These are phyloP conservation scores for Erinaceus europaeus DNA, from an alignment of 2,113 vertebrate species.

Conservation along the genomic window DNA sequence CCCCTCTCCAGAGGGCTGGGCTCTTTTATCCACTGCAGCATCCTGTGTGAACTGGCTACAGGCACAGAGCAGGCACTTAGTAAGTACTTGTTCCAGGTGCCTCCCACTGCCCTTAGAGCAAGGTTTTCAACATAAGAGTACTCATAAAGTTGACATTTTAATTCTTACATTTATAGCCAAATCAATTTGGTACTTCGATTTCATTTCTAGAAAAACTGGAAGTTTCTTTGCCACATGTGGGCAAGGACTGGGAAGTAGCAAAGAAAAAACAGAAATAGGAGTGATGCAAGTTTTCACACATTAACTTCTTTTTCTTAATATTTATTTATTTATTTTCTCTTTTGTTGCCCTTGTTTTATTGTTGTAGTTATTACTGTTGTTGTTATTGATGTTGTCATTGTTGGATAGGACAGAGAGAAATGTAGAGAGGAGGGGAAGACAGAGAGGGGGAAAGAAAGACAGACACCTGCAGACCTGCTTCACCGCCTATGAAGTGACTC, in stretches of 20 bases:
- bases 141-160: not conserved
- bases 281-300: not conserved
- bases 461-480: too few relatives aligned
- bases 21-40: not conserved
- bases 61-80: not conserved
- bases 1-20: not conserved
- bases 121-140: not conserved
- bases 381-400: too few relatives aligned
- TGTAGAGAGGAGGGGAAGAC: too few relatives aligned
- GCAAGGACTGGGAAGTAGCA: not conserved
- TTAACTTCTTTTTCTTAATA: not conserved
- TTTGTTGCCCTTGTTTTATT: not conserved
- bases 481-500: too few relatives aligned
- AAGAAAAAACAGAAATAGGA: not conserved
- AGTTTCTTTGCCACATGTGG: not conserved
- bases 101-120: not conserved
- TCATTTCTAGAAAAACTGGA: constrained; percentile 16
- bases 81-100: rapidly evolving
- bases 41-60: not conserved
- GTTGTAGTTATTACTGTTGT: too few relatives aligned
- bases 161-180: not conserved
- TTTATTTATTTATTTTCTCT: not conserved
- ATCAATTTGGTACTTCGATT: not conserved
- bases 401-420: too few relatives aligned
- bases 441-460: too few relatives aligned